Evolutionary conservation across 2,113 vertebrate species (phyloP).

Genomic region (Coturnix japonica): DNA sequence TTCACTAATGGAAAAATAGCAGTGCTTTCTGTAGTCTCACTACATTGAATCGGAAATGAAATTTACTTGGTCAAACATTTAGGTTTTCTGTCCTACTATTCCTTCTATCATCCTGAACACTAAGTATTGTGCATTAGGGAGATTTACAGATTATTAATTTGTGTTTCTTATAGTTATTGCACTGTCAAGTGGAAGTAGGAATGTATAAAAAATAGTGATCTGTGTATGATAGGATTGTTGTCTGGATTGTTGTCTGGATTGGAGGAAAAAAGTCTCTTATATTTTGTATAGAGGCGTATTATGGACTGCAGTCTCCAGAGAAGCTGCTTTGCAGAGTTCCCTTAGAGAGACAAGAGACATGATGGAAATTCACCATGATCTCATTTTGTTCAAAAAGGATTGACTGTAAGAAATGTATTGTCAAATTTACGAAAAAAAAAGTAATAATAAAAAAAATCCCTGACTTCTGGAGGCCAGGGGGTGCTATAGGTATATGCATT

Average conservation of each 20-base stretch:
- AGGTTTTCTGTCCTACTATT: not conserved
- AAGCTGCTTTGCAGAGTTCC: not conserved
- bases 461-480: slow-evolving; percentile 48
- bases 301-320: not conserved
- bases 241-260: not conserved
- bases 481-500: slow-evolving; percentile 53
- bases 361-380: not conserved
- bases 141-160: not conserved
- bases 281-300: not conserved
- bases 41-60: slow-evolving; percentile 18
- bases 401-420: not conserved
- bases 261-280: not conserved
- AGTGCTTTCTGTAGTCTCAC: not conserved
- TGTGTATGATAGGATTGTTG: not conserved
- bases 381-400: not conserved
- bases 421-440: not conserved
- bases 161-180: not conserved
- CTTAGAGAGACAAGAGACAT: not conserved
- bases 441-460: not conserved
- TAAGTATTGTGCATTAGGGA: not conserved
- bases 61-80: not conserved
- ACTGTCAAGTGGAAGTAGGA: not conserved
- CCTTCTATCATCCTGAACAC: not conserved
- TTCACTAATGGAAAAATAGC: slow-evolving; percentile 2
- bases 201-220: not conserved